Base-by-base conservation (phyloP, 2,888 invertebrate species). In the Nephrocerus scutellatus region DNA sequence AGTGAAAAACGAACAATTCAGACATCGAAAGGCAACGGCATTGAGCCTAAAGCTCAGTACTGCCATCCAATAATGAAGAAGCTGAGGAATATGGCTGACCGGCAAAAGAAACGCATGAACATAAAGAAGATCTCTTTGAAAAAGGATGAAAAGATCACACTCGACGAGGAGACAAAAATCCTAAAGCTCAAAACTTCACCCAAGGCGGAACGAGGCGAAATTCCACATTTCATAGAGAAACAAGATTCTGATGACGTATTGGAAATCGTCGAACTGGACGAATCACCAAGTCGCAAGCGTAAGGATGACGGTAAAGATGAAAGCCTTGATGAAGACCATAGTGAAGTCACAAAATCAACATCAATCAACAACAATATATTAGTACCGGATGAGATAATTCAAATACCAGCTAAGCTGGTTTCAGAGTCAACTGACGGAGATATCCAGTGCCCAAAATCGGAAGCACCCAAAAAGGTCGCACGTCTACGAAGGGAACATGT, bases 11-110 rank as follows among this genome's bases (percentile, higher is more conserved):
- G n/a, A n/a, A n/a, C n/a, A n/a, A n/a, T n/a, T 15, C 46, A 40
- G n/a, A 33, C 16, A 30, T 6, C 30, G 30, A 51, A 54, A 53
- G 60, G 50, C 24, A 48, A 51, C 7, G n/a, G n/a, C n/a, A 31
- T 43, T 5, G 39, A 47, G 4, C 38, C 38, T 4, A 55, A 57
- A 33, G 42, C 49, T 1, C 32, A 54, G 31, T 54, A 56, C 31
- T 76, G 77, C 58, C 76, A 76, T 56, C 76, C 78, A 19, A 69
- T 78, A 39, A 79, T 78, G 49, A 77, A 78, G 58, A 78, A 79
- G 66, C 70, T 78, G 15, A 77, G 75, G 61, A 75, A 74, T 49
- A 71, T 78, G 65, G 79, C 78, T 13, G 79, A 78, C 51, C 74
- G 76, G 69, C 77, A 53, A 60, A 75, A 62, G 70, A 76, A 52